These are phyloP conservation scores for Sitta europaea DNA, from an alignment of 2,113 vertebrate genomes.

Conservation along the genomic window DNA sequence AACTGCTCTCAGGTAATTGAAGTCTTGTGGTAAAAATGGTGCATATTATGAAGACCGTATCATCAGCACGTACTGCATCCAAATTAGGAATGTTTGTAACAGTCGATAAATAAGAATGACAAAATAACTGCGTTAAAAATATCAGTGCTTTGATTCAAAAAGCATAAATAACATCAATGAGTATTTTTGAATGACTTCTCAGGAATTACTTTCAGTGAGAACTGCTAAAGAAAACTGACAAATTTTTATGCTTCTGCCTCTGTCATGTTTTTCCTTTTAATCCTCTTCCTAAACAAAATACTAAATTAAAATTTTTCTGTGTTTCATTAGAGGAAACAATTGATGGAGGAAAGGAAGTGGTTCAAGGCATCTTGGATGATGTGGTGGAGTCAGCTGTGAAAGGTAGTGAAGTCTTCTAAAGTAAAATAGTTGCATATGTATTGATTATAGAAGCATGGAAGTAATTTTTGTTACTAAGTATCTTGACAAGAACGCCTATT, in stretches of 20 bases:
- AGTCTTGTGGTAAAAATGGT: neutral
- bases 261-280: neutral
- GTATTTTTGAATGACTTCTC: neutral
- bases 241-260: neutral
- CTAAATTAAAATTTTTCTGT: neutral
- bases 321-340: conserved; percentile 45
- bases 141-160: neutral
- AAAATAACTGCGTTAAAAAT: neutral
- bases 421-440: neutral
- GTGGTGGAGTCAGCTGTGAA: conserved; percentile 71
- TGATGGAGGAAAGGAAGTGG: conserved; percentile 69
- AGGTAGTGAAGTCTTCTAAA: conserved; percentile 61
- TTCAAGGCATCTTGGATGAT: conserved; percentile 78
- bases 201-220: neutral
- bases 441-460: neutral
- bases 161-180: neutral
- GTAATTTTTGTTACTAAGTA: neutral
- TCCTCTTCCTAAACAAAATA: neutral
- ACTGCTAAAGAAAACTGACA: neutral
- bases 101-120: neutral
- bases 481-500: neutral
- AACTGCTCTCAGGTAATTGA: neutral
- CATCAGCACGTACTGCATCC: neutral
- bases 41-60: neutral
- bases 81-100: neutral